Conservation (phyloP, 2,888 invertebrate species). For the Agrotis segetum region DNA sequence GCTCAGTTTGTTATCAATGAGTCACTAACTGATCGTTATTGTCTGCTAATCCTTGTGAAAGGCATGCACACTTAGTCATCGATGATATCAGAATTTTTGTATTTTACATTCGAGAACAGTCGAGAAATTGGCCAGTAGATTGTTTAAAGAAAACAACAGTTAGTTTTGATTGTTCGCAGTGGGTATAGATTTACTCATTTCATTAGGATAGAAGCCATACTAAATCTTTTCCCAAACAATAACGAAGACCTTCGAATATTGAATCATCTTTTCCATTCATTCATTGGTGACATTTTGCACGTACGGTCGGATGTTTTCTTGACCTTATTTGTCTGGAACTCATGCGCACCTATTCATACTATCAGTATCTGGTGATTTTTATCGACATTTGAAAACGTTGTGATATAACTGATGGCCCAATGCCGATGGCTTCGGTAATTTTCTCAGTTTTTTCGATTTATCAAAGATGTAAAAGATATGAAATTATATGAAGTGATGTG, state of each 20-base stretch:
- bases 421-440: too few species aligned
- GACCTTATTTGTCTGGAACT: slow-evolving; percentile 49
- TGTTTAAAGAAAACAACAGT: too few species aligned
- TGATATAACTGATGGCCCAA: too few species aligned
- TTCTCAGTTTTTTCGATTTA: too few species aligned
- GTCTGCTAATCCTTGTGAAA: slow-evolving; percentile 26
- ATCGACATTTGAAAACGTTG: not conserved
- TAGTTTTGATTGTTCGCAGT: not conserved
- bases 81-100: slow-evolving; percentile 45
- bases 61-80: slow-evolving; percentile 33
- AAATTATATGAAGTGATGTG: too few species aligned
- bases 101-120: slow-evolving; percentile 4
- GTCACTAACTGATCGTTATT: slow-evolving; percentile 17
- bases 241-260: slow-evolving; percentile 30
- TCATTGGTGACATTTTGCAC: slow-evolving; percentile 33
- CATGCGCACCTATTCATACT: slow-evolving; percentile 13
- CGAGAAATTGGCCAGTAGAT: not conserved
- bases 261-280: slow-evolving; percentile 27
- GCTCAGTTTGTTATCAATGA: slow-evolving; percentile 16
- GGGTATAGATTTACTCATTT: too few species aligned
- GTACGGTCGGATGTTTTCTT: slow-evolving; percentile 32
- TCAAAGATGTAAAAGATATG: too few species aligned
- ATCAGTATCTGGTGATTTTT: not conserved
- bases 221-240: not conserved
- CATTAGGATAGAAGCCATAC: too few species aligned